These are phyloP conservation scores for Gonatopus flavifemur DNA, from an alignment of 1,140 invertebrate genomes.

Conservation along the genomic window DNA sequence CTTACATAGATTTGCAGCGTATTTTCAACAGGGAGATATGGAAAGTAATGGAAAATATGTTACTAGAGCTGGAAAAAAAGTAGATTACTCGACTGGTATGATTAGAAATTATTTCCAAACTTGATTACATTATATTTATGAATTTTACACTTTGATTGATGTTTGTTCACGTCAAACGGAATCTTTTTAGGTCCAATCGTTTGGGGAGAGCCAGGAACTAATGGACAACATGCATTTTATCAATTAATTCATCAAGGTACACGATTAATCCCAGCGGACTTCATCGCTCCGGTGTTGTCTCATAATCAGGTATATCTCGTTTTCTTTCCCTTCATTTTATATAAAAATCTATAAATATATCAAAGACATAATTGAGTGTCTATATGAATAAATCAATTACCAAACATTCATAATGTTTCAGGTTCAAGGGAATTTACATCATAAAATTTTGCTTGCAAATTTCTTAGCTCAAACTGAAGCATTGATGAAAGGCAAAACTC, in stretches of 20 bases:
- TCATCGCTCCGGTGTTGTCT: conserved; percentile 90
- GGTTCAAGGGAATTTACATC: conserved; percentile 62
- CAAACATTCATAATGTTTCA: conserved; percentile 24
- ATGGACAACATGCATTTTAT: conserved; percentile 99
- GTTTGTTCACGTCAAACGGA: too few species aligned
- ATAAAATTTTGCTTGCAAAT: conserved; percentile 93
- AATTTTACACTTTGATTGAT: too few species aligned
- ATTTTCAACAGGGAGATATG: conserved; percentile 99
- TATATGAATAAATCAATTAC: not conserved
- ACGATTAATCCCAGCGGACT: conserved; percentile 93
- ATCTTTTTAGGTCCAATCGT: conserved; percentile 62
- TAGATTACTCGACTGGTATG: conserved; percentile 80
- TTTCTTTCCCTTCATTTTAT: too few species aligned
- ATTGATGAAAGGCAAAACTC: conserved; percentile 87
- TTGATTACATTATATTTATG: too few species aligned
- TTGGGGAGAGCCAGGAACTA: conserved; percentile 95
- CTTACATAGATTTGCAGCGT: conserved; percentile 96
- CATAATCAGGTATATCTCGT: conserved; percentile 82
- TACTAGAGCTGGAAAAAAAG: conserved; percentile 74
- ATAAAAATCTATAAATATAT: too few species aligned
- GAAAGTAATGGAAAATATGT: conserved; percentile 99
- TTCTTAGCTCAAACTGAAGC: conserved; percentile 99
- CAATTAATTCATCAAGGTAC: conserved; percentile 93
- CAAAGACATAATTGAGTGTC: not conserved
- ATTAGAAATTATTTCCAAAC: conserved; percentile 7